Base-by-base conservation (phyloP, 2,888 invertebrate species). In the Leucophenga maculata region DNA sequence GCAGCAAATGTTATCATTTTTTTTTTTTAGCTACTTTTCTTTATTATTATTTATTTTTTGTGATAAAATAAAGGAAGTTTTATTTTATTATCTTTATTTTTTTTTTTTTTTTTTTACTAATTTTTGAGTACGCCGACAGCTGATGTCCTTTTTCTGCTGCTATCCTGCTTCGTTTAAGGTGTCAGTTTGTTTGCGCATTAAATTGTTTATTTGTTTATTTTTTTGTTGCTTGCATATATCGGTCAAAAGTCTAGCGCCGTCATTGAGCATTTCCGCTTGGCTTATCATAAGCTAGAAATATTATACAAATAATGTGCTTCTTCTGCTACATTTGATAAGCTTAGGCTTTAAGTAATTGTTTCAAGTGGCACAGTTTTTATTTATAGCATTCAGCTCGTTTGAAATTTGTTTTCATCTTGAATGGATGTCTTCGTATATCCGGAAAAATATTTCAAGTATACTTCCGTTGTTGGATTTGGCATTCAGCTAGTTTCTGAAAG, bases 231-330 rank as follows among this genome's bases (percentile, higher is more conserved):
- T 14, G 26, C 20, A 48, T 48, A 64, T 64, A 46, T 64, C 62
- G 62, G 62, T 64, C 62, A 64, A 64, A 64, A 64, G 62, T 48
- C 46, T 64, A 64, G 46, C 62, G 62, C 48, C 46, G 82, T 72
- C 83, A 80, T 83, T 83, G 80, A 74, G 76, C 70, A 74, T 73
- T 81, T 81, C 83, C 80, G 81, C 69, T 67, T 66, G 32, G 55
- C 18, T 44, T 75, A 75, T 75, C 82, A 81, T 83, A 81, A 81
- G 48, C 48, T 32, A 39, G 4, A 39, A 39, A 11, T 39, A 39
- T 39, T 39, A 39, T 39, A 39, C 39, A 39, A 39, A 39, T 39
- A 39, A 39, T 39, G 8, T 1, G 11, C 26, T 26, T 26, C 26
- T 39, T 39, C 3, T 39, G 11, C 11, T 39, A 6, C 8, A 26